Conservation (phyloP, 37 sponge, comb jelly and placozoan genomes). For the Chondrosia reniformis region DNA sequence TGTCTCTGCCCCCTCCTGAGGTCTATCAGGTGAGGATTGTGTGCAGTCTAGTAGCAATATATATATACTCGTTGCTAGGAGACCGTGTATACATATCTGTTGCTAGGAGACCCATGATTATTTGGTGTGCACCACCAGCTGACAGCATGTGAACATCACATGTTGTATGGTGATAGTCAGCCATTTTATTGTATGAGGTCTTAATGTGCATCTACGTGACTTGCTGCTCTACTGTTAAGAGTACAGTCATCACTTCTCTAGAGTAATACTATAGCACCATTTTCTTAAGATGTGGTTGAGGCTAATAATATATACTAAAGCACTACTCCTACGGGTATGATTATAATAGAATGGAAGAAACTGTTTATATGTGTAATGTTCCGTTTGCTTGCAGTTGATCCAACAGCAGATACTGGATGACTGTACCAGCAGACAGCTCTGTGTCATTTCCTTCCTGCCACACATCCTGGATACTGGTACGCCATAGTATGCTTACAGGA, state of each 20-base stretch:
- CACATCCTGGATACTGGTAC: constrained; percentile 92
- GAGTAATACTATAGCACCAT: neutral
- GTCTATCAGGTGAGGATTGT: constrained; percentile 63
- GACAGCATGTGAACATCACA: too few relatives aligned
- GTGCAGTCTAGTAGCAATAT: neutral
- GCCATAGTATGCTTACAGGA: neutral
- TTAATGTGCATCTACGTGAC: too few relatives aligned
- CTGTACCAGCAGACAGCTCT: constrained; percentile 84
- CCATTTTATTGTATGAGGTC: too few relatives aligned
- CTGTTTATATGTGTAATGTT: neutral
- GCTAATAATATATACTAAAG: too few relatives aligned
- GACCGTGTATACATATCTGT: neutral
- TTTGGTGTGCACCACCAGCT: too few relatives aligned
- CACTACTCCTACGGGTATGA: too few relatives aligned
- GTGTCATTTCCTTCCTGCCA: constrained; percentile 87
- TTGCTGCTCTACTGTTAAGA: too few relatives aligned
- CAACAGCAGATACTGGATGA: constrained; percentile 66
- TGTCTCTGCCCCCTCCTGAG: constrained; percentile 83
- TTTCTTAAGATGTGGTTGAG: too few relatives aligned
- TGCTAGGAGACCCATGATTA: neutral
- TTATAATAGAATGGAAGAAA: too few relatives aligned
- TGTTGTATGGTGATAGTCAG: too few relatives aligned
- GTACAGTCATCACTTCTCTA: too few relatives aligned
- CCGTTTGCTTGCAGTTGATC: constrained; percentile 37
- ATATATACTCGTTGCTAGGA: neutral